phyloP scores from a whole-genome alignment of 2,797 vertebrate genomes.

The Galaxias olidus region DNA sequence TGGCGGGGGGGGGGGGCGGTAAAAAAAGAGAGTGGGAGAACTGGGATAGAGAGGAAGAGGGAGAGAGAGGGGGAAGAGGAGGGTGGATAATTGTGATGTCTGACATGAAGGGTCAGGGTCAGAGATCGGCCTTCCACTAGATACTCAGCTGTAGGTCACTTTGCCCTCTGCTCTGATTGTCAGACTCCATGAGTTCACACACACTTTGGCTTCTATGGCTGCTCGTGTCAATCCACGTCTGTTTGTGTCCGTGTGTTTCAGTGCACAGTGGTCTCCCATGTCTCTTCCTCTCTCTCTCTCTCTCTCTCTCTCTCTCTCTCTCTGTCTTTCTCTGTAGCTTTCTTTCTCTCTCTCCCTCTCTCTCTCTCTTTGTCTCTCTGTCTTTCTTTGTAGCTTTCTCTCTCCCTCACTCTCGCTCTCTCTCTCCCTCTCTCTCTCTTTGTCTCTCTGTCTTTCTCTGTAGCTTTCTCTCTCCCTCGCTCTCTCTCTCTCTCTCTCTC shows the following conservation, averaged over 20 bases:
- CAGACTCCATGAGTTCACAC: not conserved
- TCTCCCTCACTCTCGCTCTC: not conserved
- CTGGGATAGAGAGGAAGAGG: not conserved
- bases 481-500: conserved; percentile 14
- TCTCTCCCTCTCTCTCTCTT: not conserved
- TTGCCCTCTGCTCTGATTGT: not conserved
- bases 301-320: not conserved
- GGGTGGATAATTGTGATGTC: not conserved
- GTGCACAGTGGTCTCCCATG: no score
- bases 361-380: not conserved
- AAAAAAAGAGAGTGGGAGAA: not conserved
- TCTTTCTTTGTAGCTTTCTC: not conserved
- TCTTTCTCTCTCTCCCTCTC: not conserved
- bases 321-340: not conserved
- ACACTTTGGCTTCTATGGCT: not conserved
- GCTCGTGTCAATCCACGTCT: no score
- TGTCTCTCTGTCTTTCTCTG: conserved; percentile 23
- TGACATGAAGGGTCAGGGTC: no score
- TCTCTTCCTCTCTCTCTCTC: not conserved
- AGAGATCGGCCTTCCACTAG: no score
- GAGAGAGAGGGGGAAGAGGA: not conserved
- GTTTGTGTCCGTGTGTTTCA: no score
- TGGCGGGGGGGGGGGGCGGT: not conserved
- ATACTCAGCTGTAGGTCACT: not conserved
- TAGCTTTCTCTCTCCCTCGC: conserved; percentile 4